A percentile compares a stretch with the other conserved stretches of the same genome.
phyloP scores from a whole-genome alignment of 2,113 vertebrate genomes.

The Genyomyrus donnyi region DNA sequence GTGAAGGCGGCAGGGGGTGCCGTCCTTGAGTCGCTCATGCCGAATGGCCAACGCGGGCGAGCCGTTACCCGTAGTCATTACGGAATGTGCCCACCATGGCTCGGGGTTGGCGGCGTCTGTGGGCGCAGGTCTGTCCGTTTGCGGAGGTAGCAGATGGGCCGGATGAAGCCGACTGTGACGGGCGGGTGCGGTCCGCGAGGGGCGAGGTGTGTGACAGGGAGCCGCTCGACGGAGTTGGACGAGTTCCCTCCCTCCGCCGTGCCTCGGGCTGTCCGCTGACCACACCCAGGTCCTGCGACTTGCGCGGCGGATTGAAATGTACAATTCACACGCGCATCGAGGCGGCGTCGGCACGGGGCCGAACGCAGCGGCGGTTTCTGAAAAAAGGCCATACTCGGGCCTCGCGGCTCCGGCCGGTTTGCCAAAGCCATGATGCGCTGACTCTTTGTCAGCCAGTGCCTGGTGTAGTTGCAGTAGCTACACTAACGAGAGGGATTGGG shows the following conservation, averaged over 20 bases:
- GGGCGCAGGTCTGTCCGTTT: neutral
- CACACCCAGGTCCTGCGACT: neutral
- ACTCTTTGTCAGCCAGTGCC: neutral
- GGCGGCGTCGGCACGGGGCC: neutral
- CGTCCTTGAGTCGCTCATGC: neutral
- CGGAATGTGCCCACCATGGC: neutral
- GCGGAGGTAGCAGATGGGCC: constrained; percentile 9
- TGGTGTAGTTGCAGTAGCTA: neutral
- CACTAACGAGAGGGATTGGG: neutral
- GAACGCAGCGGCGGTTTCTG: neutral
- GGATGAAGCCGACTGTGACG: neutral
- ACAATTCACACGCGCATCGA: neutral
- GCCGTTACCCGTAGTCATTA: neutral
- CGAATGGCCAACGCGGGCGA: neutral
- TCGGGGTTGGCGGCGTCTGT: neutral
- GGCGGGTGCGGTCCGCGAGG: neutral
- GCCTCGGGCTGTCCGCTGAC: neutral
- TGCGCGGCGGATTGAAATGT: neutral
- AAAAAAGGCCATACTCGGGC: neutral
- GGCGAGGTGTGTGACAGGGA: neutral
- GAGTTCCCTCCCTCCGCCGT: neutral
- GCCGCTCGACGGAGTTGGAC: neutral
- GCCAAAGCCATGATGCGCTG: neutral
- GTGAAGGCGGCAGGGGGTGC: neutral
- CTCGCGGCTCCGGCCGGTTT: neutral